Evolutionary conservation across 2,797 vertebrate species (phyloP).

Genomic region (Xenopus petersii): DNA sequence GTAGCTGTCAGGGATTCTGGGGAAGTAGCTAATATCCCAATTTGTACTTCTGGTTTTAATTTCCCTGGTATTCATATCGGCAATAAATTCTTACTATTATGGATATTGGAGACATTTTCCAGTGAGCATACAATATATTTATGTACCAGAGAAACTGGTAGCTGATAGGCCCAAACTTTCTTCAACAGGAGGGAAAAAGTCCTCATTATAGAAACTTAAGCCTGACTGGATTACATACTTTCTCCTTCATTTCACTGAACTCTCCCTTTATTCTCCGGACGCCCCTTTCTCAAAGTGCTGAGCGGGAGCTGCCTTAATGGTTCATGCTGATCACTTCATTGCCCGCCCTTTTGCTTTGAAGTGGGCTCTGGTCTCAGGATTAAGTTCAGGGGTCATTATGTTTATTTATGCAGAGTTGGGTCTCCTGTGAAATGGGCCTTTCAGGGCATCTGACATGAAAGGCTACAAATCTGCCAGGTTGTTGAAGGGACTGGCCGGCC

Average conservation of each 20-base stretch:
- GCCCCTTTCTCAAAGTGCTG: constrained; percentile 48
- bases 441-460: constrained; percentile 65
- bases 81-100: too few species aligned
- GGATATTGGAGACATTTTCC: background rate
- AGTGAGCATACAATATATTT: too few species aligned
- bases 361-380: constrained; percentile 64
- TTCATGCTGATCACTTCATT: constrained; percentile 61
- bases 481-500: constrained; percentile 54
- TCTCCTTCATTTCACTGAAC: constrained; percentile 56
- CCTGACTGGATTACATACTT: constrained; percentile 65
- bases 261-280: constrained; percentile 51
- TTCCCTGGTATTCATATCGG: too few species aligned
- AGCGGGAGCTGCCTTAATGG: constrained; percentile 58
- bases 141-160: background rate
- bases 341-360: constrained; percentile 58
- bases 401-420: constrained; percentile 72
- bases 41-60: background rate
- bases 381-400: constrained; percentile 67
- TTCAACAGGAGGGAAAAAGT: constrained; percentile 33
- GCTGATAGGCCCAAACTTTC: constrained; percentile 3
- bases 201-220: constrained; percentile 53
- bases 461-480: constrained; percentile 58
- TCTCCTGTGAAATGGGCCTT: constrained; percentile 66
- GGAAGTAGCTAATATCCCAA: background rate
- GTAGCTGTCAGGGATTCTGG: too few species aligned